phyloP scores from a whole-genome alignment of 2,797 vertebrate genomes.

The Poecilia wingei region DNA sequence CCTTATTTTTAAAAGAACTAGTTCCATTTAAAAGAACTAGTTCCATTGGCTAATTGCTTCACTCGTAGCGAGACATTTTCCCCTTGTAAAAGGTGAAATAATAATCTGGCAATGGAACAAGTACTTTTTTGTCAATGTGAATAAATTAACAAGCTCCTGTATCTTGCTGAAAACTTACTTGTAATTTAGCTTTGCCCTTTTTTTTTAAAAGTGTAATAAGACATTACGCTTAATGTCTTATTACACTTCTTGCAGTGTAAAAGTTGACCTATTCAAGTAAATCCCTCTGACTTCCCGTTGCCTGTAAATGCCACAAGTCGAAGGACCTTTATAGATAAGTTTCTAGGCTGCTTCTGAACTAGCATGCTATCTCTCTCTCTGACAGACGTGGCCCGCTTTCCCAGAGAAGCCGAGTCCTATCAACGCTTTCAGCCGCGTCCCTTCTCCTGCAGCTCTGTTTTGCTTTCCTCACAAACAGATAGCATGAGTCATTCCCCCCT shows the following conservation, averaged over 20 bases:
- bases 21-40: too few relatives aligned
- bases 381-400: slow-evolving; percentile 7
- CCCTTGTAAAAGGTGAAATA: too few relatives aligned
- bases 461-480: slow-evolving; percentile 46
- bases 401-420: slow-evolving; percentile 12
- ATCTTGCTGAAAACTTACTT: too few relatives aligned
- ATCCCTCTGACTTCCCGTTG: background rate
- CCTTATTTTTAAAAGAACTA: background rate
- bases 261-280: background rate
- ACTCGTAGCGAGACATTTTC: too few relatives aligned
- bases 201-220: too few relatives aligned
- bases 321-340: background rate
- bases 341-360: background rate
- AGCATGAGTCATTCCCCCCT: slow-evolving; percentile 56
- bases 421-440: slow-evolving; percentile 39
- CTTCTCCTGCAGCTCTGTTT: slow-evolving; percentile 39
- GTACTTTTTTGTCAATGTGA: too few relatives aligned
- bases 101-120: too few relatives aligned
- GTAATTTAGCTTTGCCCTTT: too few relatives aligned
- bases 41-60: too few relatives aligned
- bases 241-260: background rate
- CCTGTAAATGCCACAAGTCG: background rate
- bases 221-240: too few relatives aligned
- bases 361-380: background rate
- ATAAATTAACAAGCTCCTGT: too few relatives aligned